Evolutionary conservation across 1,140 invertebrate genomes (phyloP).

Genomic region (Mizuhopecten yessoensis): DNA sequence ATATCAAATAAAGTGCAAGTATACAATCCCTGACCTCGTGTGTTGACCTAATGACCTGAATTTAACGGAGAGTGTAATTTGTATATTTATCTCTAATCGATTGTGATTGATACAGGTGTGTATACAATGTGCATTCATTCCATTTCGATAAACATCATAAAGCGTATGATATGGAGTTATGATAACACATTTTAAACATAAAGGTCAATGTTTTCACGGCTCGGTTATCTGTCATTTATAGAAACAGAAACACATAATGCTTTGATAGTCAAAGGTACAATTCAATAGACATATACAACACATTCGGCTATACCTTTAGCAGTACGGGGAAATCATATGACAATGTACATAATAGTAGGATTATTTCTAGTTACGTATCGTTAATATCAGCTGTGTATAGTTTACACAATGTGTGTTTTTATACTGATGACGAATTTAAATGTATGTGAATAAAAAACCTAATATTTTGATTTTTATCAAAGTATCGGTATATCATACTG

Average conservation of each 20-base stretch:
- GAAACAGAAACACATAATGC: neutral
- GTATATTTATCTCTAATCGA: neutral
- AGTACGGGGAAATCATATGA: neutral
- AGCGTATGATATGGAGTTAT: too few species aligned
- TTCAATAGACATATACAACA: neutral
- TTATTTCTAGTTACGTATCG: neutral
- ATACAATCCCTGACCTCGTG: too few species aligned
- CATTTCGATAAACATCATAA: neutral
- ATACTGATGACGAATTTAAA: neutral
- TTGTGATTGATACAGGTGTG: slow-evolving; percentile 1
- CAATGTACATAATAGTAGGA: neutral
- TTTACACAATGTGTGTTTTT: neutral
- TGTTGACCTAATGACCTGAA: slow-evolving; percentile 19
- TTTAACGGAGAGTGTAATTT: neutral
- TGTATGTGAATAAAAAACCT: neutral
- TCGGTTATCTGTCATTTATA: neutral
- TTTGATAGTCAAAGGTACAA: neutral
- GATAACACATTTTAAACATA: slow-evolving; percentile 11
- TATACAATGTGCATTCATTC: neutral
- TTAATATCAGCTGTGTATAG: neutral
- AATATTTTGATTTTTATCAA: neutral
- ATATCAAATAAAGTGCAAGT: too few species aligned
- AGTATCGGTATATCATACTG: too few species aligned
- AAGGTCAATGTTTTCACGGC: neutral
- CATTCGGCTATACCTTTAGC: neutral